Evolutionary conservation across 1,140 invertebrate species (phyloP).

Genomic region (Drosophila bipectinata): DNA sequence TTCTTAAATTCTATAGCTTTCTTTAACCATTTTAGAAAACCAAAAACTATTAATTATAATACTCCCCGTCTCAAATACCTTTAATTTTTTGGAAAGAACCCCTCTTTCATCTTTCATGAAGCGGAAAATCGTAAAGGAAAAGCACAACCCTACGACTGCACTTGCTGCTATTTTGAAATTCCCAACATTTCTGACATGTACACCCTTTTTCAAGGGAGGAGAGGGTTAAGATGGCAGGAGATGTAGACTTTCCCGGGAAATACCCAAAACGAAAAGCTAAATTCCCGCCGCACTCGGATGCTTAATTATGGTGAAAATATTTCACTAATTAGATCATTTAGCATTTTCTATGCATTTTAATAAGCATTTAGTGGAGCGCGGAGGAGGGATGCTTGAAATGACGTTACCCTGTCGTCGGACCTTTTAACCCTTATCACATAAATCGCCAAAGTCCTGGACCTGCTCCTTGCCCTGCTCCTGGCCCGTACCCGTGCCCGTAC

Average conservation of each 20-base stretch:
- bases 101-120: too few relatives aligned
- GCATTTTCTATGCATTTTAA: constrained; percentile 70
- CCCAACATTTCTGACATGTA: constrained; percentile 21
- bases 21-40: too few relatives aligned
- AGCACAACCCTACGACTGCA: not conserved
- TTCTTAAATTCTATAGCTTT: too few relatives aligned
- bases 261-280: not conserved
- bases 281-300: constrained; percentile 13
- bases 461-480: constrained; percentile 17
- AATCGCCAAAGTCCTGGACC: constrained; percentile 37
- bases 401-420: constrained; percentile 58
- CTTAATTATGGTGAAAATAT: constrained; percentile 53
- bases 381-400: constrained; percentile 4
- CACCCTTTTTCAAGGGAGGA: not conserved
- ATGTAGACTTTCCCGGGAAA: not conserved
- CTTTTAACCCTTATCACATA: constrained; percentile 75
- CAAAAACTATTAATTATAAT: too few relatives aligned
- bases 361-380: constrained; percentile 25
- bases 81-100: too few relatives aligned
- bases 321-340: constrained; percentile 72
- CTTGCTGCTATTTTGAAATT: constrained; percentile 23
- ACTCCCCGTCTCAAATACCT: too few relatives aligned
- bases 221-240: not conserved
- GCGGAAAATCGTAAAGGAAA: not conserved
- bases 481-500: constrained; percentile 14